Base-by-base conservation (phyloP, 2,888 invertebrate genomes). In the Aspidiotus rigidus region DNA sequence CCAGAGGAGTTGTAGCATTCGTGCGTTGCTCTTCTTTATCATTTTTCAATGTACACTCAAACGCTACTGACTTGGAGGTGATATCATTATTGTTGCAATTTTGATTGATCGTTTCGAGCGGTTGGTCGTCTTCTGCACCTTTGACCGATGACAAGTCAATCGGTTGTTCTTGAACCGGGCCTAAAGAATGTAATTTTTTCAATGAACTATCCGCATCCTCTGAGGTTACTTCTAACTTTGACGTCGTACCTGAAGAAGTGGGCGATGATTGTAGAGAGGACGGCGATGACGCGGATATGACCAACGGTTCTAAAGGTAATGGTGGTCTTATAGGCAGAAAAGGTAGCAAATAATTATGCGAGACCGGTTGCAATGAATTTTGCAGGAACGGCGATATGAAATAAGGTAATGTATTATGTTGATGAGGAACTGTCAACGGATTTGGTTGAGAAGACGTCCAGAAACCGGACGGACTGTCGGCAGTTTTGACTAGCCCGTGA, bases 141-240 rank as follows among this genome's bases (percentile, higher is more conserved):
- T 57, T 69, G 59, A 64, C 55, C 57, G 69, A 60, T 13, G 72
- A 72, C 49, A 72, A 44, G 42, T 72, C 72, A 60, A 72, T 72
- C 13, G 72, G 72, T 16, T 63, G 70, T 1, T 72, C 72, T 16
- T 72, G 72, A 39, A 71, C 72, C 10, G 72, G 72, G 16, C 67
- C 70, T 63, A 64, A 16, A 9, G 60, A 66, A 1, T 64, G 11
- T 16, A 69, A 54, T 42, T 62, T 62, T 15, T 62, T 42, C 56
- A 62, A 54, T 41, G 61, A 40, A 16, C 42, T 39, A 13, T 61
- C 64, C 64, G 28, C 55, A 10, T 60, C 53, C 8, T 49, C 64
- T 11, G 16, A 17, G 53, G 15, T 42, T 9, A 10, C 59, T 9
- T 54, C 40, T 54, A 40, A 54, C 11, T 62, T 62, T n/a, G 42